Evolutionary conservation across 2,888 invertebrate species (phyloP).

Genomic region (Pyrrhosoma nymphula): DNA sequence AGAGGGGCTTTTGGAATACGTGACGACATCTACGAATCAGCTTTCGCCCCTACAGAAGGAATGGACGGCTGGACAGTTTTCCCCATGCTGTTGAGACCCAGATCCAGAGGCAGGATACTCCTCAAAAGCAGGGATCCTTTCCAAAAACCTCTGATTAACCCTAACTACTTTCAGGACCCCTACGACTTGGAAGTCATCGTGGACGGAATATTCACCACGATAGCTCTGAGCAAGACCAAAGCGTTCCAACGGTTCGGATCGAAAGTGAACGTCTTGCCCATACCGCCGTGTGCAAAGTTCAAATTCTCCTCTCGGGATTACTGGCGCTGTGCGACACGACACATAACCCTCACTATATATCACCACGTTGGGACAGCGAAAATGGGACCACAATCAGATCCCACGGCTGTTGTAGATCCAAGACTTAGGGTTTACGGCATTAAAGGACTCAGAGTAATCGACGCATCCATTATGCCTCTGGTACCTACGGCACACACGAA

Average conservation of each 20-base stretch:
- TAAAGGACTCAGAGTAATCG: slow-evolving; percentile 75
- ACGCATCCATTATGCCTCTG: slow-evolving; percentile 76
- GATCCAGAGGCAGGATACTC: slow-evolving; percentile 75
- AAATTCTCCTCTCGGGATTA: slow-evolving; percentile 82
- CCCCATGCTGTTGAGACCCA: slow-evolving; percentile 73
- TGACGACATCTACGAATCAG: slow-evolving; percentile 74
- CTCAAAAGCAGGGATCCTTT: slow-evolving; percentile 79
- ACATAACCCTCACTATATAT: slow-evolving; percentile 83
- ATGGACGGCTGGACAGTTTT: slow-evolving; percentile 74
- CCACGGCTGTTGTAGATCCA: slow-evolving; percentile 70
- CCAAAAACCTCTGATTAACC: slow-evolving; percentile 78
- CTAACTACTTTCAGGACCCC: slow-evolving; percentile 81
- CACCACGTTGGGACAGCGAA: slow-evolving; percentile 76
- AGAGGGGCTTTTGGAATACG: slow-evolving; percentile 73
- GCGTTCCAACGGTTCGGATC: slow-evolving; percentile 75
- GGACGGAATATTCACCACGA: slow-evolving; percentile 81
- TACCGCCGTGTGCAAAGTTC: slow-evolving; percentile 75
- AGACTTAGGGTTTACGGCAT: slow-evolving; percentile 73
- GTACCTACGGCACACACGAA: slow-evolving; percentile 76
- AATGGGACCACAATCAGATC: slow-evolving; percentile 73
- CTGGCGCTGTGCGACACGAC: slow-evolving; percentile 84
- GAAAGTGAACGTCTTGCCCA: slow-evolving; percentile 55
- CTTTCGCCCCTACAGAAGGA: slow-evolving; percentile 73
- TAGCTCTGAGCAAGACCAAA: slow-evolving; percentile 81
- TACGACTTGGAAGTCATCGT: slow-evolving; percentile 81